A percentile compares a stretch with the other conserved stretches of the same genome.
phyloP scores from a whole-genome alignment of 2,888 invertebrate species.

The Tortricodes alternella region DNA sequence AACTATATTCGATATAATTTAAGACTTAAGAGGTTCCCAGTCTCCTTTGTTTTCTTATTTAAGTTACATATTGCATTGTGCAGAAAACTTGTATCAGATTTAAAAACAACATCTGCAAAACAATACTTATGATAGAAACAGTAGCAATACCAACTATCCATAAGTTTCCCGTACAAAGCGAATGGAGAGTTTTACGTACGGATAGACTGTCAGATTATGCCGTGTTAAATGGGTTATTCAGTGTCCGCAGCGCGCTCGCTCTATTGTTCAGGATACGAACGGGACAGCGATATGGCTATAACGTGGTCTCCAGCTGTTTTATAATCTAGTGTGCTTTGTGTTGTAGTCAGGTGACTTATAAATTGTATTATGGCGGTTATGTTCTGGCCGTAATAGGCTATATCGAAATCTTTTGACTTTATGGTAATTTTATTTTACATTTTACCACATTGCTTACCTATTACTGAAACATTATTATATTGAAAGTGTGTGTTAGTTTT shows the following conservation, averaged over 20 bases:
- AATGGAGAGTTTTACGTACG: not conserved
- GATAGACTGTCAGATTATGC: constrained; percentile 22
- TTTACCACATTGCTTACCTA: not conserved
- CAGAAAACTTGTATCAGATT: too few relatives aligned
- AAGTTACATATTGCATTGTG: too few relatives aligned
- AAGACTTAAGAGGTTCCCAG: too few relatives aligned
- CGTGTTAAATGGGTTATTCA: constrained; percentile 21
- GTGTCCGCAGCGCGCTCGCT: constrained; percentile 1
- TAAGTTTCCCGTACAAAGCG: constrained; percentile 2
- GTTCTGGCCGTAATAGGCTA: not conserved
- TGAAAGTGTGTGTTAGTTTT: too few relatives aligned
- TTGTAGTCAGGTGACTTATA: constrained; percentile 4
- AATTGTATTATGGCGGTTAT: not conserved
- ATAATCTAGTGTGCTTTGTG: not conserved
- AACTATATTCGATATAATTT: too few relatives aligned
- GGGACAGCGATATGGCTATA: constrained; percentile 13
- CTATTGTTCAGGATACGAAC: constrained; percentile 19
- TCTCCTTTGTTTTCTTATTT: too few relatives aligned
- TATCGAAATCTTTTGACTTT: not conserved
- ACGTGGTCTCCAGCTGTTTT: constrained; percentile 14
- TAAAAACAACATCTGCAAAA: too few relatives aligned
- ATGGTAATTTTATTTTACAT: not conserved
- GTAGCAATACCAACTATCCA: not conserved
- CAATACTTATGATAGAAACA: not conserved
- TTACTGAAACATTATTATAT: not conserved